Evolutionary conservation across 1,140 invertebrate genomes (phyloP).

Genomic region (Caenorhabditis remanei): DNA sequence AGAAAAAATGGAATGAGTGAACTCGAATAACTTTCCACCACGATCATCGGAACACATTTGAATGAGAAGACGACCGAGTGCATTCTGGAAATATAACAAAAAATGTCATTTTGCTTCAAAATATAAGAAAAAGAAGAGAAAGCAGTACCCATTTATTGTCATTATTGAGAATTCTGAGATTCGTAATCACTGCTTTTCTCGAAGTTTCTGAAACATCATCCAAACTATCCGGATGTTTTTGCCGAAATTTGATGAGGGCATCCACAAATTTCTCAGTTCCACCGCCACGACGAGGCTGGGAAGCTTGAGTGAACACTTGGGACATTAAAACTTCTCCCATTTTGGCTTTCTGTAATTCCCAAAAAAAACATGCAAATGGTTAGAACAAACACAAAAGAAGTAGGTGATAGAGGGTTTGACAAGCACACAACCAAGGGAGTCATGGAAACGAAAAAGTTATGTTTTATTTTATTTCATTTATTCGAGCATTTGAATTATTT

Average conservation of each 20-base stretch:
- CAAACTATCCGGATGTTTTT: neutral
- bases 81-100: neutral
- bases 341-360: neutral
- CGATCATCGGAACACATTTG: conserved; percentile 45
- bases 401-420: no score
- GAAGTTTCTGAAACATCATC: neutral
- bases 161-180: neutral
- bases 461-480: no score
- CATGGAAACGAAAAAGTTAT: neutral
- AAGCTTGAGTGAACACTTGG: conserved; percentile 16
- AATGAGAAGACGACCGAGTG: neutral
- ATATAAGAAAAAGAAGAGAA: neutral
- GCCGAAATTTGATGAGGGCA: neutral
- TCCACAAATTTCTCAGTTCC: conserved; percentile 13
- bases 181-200: neutral
- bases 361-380: neutral
- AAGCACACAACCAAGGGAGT: no score
- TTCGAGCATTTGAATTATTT: no score
- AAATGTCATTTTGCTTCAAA: no score
- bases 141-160: conserved; percentile 19
- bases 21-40: conserved; percentile 7
- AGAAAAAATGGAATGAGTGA: neutral
- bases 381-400: neutral
- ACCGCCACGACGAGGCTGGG: neutral
- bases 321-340: conserved; percentile 14